Percentiles rank a stretch among this genome's conserved stretches.
Conservation (phyloP, 1,140 invertebrate genomes). For the Drosophila melanica region DNA sequence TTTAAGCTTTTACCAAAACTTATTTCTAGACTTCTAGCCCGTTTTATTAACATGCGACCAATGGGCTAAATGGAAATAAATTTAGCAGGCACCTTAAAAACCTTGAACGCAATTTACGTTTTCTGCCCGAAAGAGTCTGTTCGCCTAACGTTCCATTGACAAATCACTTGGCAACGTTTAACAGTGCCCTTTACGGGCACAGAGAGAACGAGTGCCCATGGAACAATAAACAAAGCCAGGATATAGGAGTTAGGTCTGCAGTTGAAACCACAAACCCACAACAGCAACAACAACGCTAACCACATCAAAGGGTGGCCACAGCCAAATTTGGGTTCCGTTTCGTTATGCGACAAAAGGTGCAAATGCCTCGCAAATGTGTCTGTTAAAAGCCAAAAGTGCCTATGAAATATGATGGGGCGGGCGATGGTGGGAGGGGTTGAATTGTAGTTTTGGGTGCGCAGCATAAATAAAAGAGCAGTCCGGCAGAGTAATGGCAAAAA, state of each 20-base stretch:
- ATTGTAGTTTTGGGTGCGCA: conserved; percentile 9
- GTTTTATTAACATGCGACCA: not conserved
- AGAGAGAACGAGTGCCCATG: not conserved
- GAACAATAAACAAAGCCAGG: conserved; percentile 51
- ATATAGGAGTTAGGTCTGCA: conserved; percentile 46
- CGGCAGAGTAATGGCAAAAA: conserved; percentile 19
- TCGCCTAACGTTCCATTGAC: conserved; percentile 19
- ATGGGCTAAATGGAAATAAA: not conserved
- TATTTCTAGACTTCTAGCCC: not conserved
- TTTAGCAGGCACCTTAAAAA: not conserved
- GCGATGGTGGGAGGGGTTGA: not conserved
- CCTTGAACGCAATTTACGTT: not conserved
- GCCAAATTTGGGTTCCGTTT: conserved; percentile 40
- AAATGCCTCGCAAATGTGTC: conserved; percentile 52
- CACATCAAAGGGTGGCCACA: conserved; percentile 62
- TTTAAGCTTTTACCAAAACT: not conserved
- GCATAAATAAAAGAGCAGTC: conserved; percentile 58
- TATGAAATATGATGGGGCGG: conserved; percentile 47
- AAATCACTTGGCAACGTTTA: conserved; percentile 50
- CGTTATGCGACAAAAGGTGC: conserved; percentile 46
- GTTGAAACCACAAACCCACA: conserved; percentile 43
- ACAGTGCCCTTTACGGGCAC: conserved; percentile 36
- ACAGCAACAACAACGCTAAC: conserved; percentile 40
- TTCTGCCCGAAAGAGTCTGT: not conserved
- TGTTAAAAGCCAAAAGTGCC: conserved; percentile 38